Conservation (phyloP, 2,888 invertebrate genomes). For the Orthosia gracilis region DNA sequence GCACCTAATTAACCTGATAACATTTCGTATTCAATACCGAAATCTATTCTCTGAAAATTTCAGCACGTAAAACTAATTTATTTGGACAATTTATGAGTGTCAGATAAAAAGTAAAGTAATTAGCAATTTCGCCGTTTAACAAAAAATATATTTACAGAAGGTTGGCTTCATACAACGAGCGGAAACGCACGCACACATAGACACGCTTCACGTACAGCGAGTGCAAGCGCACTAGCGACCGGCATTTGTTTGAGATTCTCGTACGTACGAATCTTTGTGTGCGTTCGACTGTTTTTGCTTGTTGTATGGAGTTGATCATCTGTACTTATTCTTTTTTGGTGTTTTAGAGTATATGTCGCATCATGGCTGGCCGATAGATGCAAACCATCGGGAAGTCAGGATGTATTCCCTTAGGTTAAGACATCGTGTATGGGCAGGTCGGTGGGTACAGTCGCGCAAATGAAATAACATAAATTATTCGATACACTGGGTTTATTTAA, state of each 20-base stretch:
- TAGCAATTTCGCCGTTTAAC: conserved; percentile 52
- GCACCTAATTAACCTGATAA: conserved; percentile 27
- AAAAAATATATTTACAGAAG: conserved; percentile 11
- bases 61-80: conserved; percentile 67
- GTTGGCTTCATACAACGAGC: fast-evolving
- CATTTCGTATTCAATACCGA: conserved; percentile 34
- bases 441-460: too few relatives aligned
- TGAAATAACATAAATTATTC: too few relatives aligned
- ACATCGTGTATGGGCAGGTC: too few relatives aligned
- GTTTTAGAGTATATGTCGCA: conserved; percentile 33
- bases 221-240: not conserved
- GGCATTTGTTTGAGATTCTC: not conserved
- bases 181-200: not conserved
- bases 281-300: not conserved
- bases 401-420: too few relatives aligned
- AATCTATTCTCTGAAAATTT: conserved; percentile 56
- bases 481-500: too few relatives aligned
- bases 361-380: too few relatives aligned
- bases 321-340: not conserved
- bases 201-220: not conserved
- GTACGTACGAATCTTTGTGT: not conserved
- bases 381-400: too few relatives aligned
- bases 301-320: not conserved
- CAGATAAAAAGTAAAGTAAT: conserved; percentile 69
- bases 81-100: conserved; percentile 64